Conservation (phyloP, 2,888 invertebrate genomes). For the Eupithecia dodoneata region DNA sequence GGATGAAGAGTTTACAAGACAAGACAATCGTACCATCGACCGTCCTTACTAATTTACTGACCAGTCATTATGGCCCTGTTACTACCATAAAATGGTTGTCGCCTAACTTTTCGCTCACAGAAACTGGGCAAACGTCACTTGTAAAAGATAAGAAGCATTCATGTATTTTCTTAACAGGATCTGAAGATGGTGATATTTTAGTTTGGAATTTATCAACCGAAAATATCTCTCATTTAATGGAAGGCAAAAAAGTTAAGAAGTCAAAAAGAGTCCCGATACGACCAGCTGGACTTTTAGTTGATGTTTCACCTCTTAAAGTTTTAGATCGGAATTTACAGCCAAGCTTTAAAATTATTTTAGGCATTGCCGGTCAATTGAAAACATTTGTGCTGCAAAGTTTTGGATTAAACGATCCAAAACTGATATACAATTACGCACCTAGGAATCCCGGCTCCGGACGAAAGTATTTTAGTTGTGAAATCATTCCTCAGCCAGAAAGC, state of each 20-base stretch:
- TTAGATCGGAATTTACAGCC: conserved; percentile 86
- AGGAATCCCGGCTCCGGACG: conserved; percentile 64
- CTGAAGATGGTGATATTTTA: conserved; percentile 87
- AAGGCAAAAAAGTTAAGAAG: conserved; percentile 69
- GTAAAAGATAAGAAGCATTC: conserved; percentile 61
- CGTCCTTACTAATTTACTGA: conserved; percentile 85
- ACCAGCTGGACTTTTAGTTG: conserved; percentile 84
- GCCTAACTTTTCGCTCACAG: conserved; percentile 83
- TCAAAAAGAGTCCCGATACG: conserved; percentile 76
- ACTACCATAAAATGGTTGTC: conserved; percentile 88
- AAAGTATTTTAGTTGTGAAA: conserved; percentile 71
- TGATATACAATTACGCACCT: conserved; percentile 66
- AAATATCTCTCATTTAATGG: conserved; percentile 58
- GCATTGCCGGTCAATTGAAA: conserved; percentile 71
- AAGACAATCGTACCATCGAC: conserved; percentile 83
- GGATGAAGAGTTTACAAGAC: conserved; percentile 87
- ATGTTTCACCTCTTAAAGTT: conserved; percentile 85
- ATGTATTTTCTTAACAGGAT: conserved; percentile 86
- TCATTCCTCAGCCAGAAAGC: conserved; percentile 60
- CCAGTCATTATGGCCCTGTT: conserved; percentile 86
- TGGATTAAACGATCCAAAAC: conserved; percentile 62
- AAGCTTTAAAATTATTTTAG: conserved; percentile 82
- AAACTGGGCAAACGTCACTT: conserved; percentile 82
- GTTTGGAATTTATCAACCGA: conserved; percentile 89
- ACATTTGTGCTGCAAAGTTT: conserved; percentile 75